These are phyloP conservation scores for Sorex araneus DNA, from an alignment of 2,113 vertebrate species.

Conservation along the genomic window DNA sequence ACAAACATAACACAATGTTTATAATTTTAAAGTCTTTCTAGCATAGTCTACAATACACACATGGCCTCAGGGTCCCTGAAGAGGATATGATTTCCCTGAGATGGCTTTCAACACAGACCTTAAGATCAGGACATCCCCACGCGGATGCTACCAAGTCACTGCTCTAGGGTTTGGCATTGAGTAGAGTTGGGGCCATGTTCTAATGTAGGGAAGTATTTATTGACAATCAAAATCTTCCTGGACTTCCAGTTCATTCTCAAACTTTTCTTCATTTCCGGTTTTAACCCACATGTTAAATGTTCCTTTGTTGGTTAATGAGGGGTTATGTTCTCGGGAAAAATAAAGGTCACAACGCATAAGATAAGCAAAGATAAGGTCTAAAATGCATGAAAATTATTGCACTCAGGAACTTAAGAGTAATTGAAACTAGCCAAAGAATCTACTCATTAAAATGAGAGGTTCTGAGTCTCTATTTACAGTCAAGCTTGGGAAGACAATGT, in stretches of 20 bases:
- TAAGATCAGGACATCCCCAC: neutral
- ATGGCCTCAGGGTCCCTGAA: conserved; percentile 14
- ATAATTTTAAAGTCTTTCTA: neutral
- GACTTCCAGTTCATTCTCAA: conserved; percentile 16
- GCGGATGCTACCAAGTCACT: neutral
- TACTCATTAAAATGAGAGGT: neutral
- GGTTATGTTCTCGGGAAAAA: neutral
- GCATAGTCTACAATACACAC: neutral
- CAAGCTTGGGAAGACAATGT: neutral
- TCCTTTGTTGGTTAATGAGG: conserved; percentile 18
- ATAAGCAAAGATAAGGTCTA: neutral
- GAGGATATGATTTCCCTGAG: conserved; percentile 26
- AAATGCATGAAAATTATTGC: neutral
- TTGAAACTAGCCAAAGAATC: neutral
- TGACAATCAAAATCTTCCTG: conserved; percentile 21
- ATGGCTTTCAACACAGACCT: conserved; percentile 45
- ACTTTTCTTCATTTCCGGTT: conserved; percentile 32
- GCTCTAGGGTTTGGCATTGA: conserved; percentile 15
- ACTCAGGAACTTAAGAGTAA: neutral
- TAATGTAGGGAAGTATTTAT: neutral
- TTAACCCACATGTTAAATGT: neutral
- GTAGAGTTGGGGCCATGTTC: neutral
- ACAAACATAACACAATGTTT: neutral
- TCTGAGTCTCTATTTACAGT: neutral
- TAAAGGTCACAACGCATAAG: neutral